Conservation (phyloP, 2,113 vertebrate genomes). For the Corvus moneduloides region DNA sequence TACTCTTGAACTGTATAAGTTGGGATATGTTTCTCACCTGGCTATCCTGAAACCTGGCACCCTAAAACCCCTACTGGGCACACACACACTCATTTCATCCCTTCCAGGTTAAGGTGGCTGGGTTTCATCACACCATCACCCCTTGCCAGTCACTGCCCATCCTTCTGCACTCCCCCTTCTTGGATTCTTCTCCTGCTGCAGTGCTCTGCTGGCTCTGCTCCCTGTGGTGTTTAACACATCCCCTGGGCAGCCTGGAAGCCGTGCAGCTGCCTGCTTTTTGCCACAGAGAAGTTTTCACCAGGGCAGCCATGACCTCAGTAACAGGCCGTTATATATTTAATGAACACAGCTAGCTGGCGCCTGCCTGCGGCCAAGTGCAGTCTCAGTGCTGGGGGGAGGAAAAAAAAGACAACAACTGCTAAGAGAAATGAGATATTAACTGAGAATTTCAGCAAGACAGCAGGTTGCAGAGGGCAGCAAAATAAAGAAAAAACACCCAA, state of each 20-base stretch:
- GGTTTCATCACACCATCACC: background rate
- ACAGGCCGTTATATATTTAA: background rate
- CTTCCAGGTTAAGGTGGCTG: background rate
- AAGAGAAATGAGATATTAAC: background rate
- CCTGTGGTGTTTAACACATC: background rate
- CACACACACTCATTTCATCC: background rate
- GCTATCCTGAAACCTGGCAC: background rate
- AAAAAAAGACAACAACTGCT: background rate
- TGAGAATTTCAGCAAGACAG: background rate
- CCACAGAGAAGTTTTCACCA: background rate
- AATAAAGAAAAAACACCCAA: background rate
- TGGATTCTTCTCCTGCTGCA: background rate
- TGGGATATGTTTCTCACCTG: background rate
- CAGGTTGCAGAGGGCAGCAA: background rate
- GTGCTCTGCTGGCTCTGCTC: accelerated
- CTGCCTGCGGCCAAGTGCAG: background rate
- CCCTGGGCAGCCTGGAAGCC: background rate
- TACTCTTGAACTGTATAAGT: background rate
- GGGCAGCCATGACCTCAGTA: background rate
- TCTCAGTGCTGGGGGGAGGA: background rate
- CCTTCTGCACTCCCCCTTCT: background rate
- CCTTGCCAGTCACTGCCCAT: background rate
- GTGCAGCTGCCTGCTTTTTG: background rate
- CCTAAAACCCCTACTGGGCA: background rate
- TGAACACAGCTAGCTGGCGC: background rate